These are phyloP conservation scores for Apostichopus parvimensis DNA, from an alignment of 35 echinoderm and acorn worm genomes.

Conservation along the genomic window DNA sequence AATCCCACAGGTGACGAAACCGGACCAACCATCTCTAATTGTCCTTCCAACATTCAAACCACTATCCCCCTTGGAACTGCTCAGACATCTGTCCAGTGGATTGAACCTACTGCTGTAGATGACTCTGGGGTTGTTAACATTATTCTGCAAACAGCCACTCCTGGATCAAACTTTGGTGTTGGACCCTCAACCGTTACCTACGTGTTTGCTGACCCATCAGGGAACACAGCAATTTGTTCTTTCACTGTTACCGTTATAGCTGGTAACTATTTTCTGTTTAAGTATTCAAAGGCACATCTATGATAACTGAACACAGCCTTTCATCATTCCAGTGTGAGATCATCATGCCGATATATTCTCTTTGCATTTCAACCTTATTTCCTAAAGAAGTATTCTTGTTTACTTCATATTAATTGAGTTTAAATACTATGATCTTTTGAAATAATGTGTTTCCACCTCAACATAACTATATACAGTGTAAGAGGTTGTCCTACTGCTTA, in stretches of 20 bases:
- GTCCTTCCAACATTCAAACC: constrained; percentile 7
- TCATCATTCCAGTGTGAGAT: too few relatives aligned
- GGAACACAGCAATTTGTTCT: neutral
- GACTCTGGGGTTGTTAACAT: constrained; percentile 18
- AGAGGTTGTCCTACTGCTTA: too few relatives aligned
- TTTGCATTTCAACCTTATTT: neutral
- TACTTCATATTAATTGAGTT: too few relatives aligned
- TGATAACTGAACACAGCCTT: too few relatives aligned
- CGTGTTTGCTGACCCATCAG: neutral
- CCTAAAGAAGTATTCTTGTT: neutral
- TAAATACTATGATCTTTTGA: too few relatives aligned
- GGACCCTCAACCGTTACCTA: neutral
- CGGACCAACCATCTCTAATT: constrained; percentile 10
- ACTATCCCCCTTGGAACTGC: neutral
- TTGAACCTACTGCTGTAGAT: constrained; percentile 34
- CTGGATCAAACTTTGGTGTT: neutral
- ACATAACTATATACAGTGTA: too few relatives aligned
- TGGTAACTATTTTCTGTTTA: neutral
- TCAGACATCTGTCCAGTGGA: neutral
- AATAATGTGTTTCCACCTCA: too few relatives aligned
- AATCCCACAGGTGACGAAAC: neutral
- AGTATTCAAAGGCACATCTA: too few relatives aligned
- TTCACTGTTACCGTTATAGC: constrained; percentile 19
- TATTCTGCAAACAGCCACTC: neutral
- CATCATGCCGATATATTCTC: neutral